phyloP scores from a whole-genome alignment of 2,113 vertebrate species.

The Aleadryas rufinucha region DNA sequence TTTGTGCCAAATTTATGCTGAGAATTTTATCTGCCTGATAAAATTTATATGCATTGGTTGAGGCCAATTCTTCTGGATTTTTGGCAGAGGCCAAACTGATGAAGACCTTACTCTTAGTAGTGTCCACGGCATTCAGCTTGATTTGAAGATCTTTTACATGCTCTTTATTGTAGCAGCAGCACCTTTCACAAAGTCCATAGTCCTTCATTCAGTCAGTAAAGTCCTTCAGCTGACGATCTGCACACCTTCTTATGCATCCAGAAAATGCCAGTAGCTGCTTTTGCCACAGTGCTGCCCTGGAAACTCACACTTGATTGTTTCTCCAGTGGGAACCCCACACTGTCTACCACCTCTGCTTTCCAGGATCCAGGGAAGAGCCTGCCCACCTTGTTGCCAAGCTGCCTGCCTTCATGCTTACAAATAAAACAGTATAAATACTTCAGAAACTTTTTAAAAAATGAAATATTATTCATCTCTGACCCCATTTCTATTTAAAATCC shows the following conservation, averaged over 20 bases:
- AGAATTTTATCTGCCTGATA: neutral
- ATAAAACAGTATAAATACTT: neutral
- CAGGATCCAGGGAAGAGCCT: neutral
- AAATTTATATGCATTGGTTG: neutral
- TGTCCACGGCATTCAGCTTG: neutral
- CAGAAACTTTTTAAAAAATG: accelerated
- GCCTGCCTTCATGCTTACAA: neutral
- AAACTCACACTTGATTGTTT: neutral
- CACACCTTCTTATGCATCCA: neutral
- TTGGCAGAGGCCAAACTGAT: neutral
- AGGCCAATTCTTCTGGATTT: neutral
- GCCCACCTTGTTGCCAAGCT: neutral
- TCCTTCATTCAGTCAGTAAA: neutral
- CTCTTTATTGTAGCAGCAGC: neutral
- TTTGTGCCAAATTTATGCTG: neutral
- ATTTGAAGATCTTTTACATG: neutral
- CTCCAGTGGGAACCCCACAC: accelerated
- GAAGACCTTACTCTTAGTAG: neutral
- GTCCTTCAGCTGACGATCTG: neutral
- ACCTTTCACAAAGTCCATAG: neutral
- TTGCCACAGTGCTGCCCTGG: accelerated
- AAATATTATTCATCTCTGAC: neutral
- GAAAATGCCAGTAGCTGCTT: neutral
- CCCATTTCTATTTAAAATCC: neutral
- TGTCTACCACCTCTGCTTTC: accelerated